Percentiles rank a stretch among this genome's conserved stretches.
Conservation (phyloP, 2,113 vertebrate species). For the Cyprinodon variegatus region DNA sequence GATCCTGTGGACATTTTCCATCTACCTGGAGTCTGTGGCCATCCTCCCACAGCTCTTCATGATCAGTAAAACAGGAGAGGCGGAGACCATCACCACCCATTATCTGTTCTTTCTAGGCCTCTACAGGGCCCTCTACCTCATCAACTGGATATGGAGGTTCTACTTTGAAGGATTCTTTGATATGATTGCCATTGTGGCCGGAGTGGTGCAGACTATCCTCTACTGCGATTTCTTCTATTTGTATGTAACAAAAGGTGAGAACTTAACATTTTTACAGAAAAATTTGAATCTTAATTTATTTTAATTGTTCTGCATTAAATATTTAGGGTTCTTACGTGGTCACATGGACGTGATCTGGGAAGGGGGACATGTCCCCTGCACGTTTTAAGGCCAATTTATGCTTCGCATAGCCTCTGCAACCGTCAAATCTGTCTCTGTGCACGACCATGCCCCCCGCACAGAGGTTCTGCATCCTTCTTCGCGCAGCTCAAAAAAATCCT, state of each 20-base stretch:
- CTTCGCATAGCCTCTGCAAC: too few relatives aligned
- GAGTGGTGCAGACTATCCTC: slow-evolving; percentile 97
- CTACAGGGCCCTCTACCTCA: slow-evolving; percentile 95
- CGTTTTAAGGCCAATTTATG: too few relatives aligned
- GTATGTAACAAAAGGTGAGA: slow-evolving; percentile 98
- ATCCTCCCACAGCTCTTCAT: slow-evolving; percentile 99
- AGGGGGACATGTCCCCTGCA: too few relatives aligned
- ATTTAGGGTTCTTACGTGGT: not conserved
- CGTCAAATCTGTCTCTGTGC: too few relatives aligned
- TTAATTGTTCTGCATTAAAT: not conserved
- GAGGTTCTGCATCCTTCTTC: too few relatives aligned
- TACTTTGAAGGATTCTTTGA: slow-evolving; percentile 99
- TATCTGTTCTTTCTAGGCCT: slow-evolving; percentile 98
- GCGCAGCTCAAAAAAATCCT: too few relatives aligned
- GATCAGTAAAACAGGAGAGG: slow-evolving; percentile 99
- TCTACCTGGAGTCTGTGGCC: slow-evolving; percentile 96
- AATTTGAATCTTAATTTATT: not conserved
- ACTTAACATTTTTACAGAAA: not conserved
- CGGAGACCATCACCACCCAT: slow-evolving; percentile 98
- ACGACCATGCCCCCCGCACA: too few relatives aligned
- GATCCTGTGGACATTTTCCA: slow-evolving; percentile 99
- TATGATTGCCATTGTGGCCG: slow-evolving; percentile 97
- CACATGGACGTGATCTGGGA: not conserved
- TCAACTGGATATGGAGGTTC: slow-evolving; percentile 99
- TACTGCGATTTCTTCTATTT: slow-evolving; percentile 99